These are phyloP conservation scores for Liposcelis brunnea DNA, from an alignment of 2,888 invertebrate species.

Conservation along the genomic window DNA sequence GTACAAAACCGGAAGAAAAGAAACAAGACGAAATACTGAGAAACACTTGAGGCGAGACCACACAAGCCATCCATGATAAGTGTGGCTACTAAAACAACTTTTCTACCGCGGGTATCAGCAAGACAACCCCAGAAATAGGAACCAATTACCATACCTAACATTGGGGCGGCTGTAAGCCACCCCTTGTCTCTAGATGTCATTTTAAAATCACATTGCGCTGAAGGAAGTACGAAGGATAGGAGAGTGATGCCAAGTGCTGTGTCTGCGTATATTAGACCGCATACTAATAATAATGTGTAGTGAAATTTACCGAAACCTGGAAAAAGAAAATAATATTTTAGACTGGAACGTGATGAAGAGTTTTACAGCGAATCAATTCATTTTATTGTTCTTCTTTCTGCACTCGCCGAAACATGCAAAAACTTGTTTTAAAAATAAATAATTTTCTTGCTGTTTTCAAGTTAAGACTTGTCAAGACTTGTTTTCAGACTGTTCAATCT, in stretches of 20 bases:
- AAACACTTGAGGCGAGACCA: conserved; percentile 53
- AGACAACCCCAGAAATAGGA: conserved; percentile 74
- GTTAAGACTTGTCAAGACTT: too few species aligned
- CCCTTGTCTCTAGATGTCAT: conserved; percentile 66
- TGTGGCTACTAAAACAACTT: conserved; percentile 51
- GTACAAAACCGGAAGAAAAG: conserved; percentile 56
- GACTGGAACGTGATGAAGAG: not conserved
- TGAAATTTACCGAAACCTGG: conserved; percentile 72
- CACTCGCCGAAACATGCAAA: too few species aligned
- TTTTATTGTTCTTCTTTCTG: too few species aligned
- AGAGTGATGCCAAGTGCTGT: conserved; percentile 67
- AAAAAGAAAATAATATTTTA: conserved; percentile 16
- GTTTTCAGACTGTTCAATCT: too few species aligned
- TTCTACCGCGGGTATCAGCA: conserved; percentile 67
- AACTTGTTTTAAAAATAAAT: too few species aligned
- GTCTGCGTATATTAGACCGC: conserved; percentile 66
- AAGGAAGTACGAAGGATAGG: conserved; percentile 65
- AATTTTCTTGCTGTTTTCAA: too few species aligned
- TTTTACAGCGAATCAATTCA: too few species aligned
- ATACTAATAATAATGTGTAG: conserved; percentile 51
- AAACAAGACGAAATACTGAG: conserved; percentile 54
- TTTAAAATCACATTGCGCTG: conserved; percentile 64
- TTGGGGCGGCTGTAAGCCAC: conserved; percentile 56
- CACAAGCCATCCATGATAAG: conserved; percentile 54
- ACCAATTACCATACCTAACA: conserved; percentile 67